A percentile compares a stretch with the other conserved stretches of the same genome.
Conservation (phyloP, 2,113 vertebrate genomes). For the Trinectes maculatus region DNA sequence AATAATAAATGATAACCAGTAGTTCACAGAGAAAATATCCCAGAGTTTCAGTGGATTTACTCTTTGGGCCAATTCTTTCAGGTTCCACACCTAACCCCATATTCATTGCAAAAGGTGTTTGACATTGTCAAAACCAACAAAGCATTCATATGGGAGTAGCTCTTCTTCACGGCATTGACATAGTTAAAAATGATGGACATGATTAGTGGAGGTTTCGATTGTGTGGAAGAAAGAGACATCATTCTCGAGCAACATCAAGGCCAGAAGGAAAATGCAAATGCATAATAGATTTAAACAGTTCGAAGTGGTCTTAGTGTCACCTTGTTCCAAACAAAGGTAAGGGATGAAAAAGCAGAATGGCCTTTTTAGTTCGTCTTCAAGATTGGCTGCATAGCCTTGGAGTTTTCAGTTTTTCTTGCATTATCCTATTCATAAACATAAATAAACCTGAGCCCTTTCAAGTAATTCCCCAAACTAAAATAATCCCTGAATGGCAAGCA, state of each 20-base stretch:
- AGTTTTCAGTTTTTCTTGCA: slow-evolving; percentile 35
- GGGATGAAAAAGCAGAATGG: slow-evolving; percentile 59
- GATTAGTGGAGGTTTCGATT: slow-evolving; percentile 38
- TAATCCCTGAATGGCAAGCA: slow-evolving; percentile 63
- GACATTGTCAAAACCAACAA: not conserved
- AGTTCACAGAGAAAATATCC: slow-evolving; percentile 41
- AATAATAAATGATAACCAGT: slow-evolving; percentile 44
- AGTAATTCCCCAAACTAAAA: slow-evolving; percentile 35
- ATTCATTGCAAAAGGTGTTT: slow-evolving; percentile 11
- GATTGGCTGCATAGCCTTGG: slow-evolving; percentile 32
- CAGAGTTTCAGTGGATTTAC: slow-evolving; percentile 41
- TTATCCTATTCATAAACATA: slow-evolving; percentile 42
- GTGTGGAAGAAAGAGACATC: slow-evolving; percentile 46
- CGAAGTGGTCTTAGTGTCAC: slow-evolving; percentile 49
- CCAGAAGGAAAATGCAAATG: slow-evolving; percentile 58
- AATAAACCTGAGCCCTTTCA: slow-evolving; percentile 56
- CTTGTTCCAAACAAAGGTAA: slow-evolving; percentile 48
- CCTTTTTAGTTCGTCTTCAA: slow-evolving; percentile 37
- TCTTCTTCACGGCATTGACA: slow-evolving; percentile 20
- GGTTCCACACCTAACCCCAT: slow-evolving; percentile 5
- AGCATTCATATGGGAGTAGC: not conserved
- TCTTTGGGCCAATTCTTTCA: not conserved
- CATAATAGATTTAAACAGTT: slow-evolving; percentile 66
- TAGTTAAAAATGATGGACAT: slow-evolving; percentile 21
- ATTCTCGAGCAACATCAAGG: slow-evolving; percentile 39